These are phyloP conservation scores for Microvelia longipes DNA, from an alignment of 1,140 invertebrate species.

Conservation along the genomic window DNA sequence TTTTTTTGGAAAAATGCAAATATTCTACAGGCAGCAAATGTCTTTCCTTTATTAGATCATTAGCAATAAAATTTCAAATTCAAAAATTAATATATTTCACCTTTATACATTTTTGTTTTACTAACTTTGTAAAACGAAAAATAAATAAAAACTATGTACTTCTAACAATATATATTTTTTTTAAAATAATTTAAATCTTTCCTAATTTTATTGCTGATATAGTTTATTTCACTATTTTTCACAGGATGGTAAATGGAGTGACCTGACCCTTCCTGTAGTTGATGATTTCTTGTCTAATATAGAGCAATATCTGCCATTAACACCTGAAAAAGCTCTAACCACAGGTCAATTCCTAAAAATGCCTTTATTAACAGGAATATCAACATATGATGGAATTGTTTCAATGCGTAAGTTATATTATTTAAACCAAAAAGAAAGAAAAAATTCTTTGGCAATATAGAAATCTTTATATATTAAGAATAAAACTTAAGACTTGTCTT, in stretches of 20 bases:
- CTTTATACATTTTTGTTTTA: too few relatives aligned
- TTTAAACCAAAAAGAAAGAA: too few relatives aligned
- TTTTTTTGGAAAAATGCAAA: too few relatives aligned
- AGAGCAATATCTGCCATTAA: conserved; percentile 37
- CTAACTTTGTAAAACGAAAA: too few relatives aligned
- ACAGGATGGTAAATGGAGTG: conserved; percentile 37
- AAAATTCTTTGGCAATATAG: conserved; percentile 8
- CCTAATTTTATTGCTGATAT: too few relatives aligned
- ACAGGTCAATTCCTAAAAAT: conserved; percentile 32
- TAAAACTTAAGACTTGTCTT: background rate
- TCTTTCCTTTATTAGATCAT: too few relatives aligned
- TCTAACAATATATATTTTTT: too few relatives aligned
- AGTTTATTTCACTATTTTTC: conserved; percentile 15
- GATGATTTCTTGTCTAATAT: conserved; percentile 38
- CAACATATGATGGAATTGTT: conserved; percentile 41
- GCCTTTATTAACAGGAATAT: conserved; percentile 41
- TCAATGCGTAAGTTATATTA: conserved; percentile 33
- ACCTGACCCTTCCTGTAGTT: conserved; percentile 38
- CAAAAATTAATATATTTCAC: too few relatives aligned
- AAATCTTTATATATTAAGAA: background rate
- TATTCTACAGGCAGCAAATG: too few relatives aligned
- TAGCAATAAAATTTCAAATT: too few relatives aligned
- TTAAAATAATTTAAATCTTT: too few relatives aligned
- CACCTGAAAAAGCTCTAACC: conserved; percentile 32
- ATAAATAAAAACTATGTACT: too few relatives aligned